Base-by-base conservation (phyloP, 2,888 invertebrate species). In the Trachelus troglodyta region DNA sequence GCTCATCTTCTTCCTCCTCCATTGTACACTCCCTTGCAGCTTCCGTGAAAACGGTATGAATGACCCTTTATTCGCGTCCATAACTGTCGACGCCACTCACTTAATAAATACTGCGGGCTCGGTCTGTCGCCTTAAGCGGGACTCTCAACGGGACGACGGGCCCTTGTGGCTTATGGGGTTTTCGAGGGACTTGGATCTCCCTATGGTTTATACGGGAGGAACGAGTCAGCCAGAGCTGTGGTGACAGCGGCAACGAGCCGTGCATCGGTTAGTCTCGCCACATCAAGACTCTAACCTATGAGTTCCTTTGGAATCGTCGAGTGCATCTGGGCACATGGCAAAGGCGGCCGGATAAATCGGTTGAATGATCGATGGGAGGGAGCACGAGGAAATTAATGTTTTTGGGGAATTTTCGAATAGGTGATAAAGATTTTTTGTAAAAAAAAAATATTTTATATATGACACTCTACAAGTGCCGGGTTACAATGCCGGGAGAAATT, bases 191-290 rank as follows among this genome's bases (percentile, higher is more conserved):
- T 56, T 1, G 56, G 75, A 75, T 75, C 37, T 37, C 12, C 12
- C 12, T 35, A 76, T 69, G 71, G 30, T 77, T 33, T 40, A 81
- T 69, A 73, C 80, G 80, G 73, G 77, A 71, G 75, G 80, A 83
- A 83, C 81, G 86, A 87, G 88, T 87, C 89, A 89, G 87, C 89
- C 87, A 88, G 87, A 85, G 82, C 81, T 79, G 85, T 84, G 89
- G 88, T 90, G 90, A 90, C 90, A 90, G 90, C 88, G 83, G 82
- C 87, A 90, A 91, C 90, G 90, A 91, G 90, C 87, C 91, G 90
- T 91, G 90, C 90, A 85, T 89, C 88, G 89, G 88, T 90, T 90
- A 88, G 90, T 90, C 90, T 89, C 90, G 91, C 87, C 87, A 89
- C 89, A 89, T 91, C 90, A 89, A 88, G 87, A 89, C 85, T 85